Percentiles rank a stretch among this genome's conserved stretches.
phyloP scores from a whole-genome alignment of 2,888 invertebrate species.

The Sinohyriopsis cumingii region DNA sequence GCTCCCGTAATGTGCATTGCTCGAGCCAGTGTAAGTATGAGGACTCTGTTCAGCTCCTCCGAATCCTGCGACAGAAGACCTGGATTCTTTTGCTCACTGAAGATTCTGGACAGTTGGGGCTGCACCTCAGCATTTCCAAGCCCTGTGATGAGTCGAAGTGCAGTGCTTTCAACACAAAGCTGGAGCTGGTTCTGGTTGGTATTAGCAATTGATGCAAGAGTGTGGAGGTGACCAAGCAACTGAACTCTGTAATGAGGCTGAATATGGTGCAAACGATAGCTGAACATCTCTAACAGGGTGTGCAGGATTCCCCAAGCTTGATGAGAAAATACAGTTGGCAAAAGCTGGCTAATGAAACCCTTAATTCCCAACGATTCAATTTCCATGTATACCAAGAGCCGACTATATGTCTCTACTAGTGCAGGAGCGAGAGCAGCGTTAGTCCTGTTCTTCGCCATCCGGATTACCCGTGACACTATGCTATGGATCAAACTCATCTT shows the following conservation, averaged over 20 bases:
- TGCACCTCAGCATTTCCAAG: conserved; percentile 96
- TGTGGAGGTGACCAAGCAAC: conserved; percentile 91
- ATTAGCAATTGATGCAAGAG: conserved; percentile 91
- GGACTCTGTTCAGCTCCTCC: conserved; percentile 92
- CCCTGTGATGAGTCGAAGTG: conserved; percentile 87
- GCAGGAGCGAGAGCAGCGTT: conserved; percentile 89
- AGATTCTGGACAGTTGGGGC: conserved; percentile 90
- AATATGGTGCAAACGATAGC: conserved; percentile 95
- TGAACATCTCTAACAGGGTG: conserved; percentile 96
- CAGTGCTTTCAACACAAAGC: conserved; percentile 92
- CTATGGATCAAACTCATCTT: conserved; percentile 90
- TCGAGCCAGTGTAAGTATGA: conserved; percentile 93
- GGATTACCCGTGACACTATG: conserved; percentile 86
- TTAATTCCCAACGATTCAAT: conserved; percentile 97
- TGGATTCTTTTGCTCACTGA: conserved; percentile 92
- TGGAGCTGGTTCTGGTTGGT: conserved; percentile 96
- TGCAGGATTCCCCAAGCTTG: conserved; percentile 97
- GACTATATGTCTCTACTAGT: conserved; percentile 93
- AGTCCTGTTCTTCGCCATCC: conserved; percentile 89
- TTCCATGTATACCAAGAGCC: conserved; percentile 94
- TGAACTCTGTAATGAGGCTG: conserved; percentile 96
- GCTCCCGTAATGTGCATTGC: conserved; percentile 92
- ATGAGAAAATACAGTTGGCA: conserved; percentile 92
- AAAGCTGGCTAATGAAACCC: conserved; percentile 93
- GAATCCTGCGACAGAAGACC: conserved; percentile 88